phyloP scores from a whole-genome alignment of 1,140 invertebrate genomes.

The Magallana ariakensis region DNA sequence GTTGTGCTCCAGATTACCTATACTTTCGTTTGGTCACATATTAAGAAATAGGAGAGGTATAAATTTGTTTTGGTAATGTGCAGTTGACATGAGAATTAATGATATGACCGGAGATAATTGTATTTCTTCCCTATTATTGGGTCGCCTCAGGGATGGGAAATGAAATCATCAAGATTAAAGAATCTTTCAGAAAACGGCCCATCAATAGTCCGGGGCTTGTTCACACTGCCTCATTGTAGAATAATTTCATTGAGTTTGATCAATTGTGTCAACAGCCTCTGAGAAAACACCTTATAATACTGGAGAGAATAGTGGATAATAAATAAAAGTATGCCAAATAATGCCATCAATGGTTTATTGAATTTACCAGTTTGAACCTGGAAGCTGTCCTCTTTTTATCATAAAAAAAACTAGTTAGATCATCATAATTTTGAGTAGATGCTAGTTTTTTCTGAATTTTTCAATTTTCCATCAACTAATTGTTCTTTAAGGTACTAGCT shows the following conservation, averaged over 20 bases:
- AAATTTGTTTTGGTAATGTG: constrained; percentile 3
- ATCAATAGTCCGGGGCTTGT: neutral
- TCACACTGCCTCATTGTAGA: neutral
- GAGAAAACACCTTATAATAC: constrained; percentile 4
- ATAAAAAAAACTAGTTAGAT: no score
- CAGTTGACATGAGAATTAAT: neutral
- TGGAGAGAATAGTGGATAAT: neutral
- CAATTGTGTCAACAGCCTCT: constrained; percentile 18
- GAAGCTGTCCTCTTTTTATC: no score
- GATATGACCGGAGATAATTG: neutral
- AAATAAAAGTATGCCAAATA: neutral
- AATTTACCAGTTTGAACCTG: neutral
- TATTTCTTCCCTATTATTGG: constrained; percentile 24
- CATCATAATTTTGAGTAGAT: no score
- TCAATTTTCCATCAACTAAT: no score
- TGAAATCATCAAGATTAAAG: constrained; percentile 28
- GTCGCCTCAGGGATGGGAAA: neutral
- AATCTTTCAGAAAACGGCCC: neutral
- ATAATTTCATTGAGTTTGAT: constrained; percentile 26
- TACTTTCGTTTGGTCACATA: no score
- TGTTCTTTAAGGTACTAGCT: no score
- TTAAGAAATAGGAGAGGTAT: neutral
- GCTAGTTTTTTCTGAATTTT: no score
- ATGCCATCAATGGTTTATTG: neutral
- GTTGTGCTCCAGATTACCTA: no score